Conservation (phyloP, 2,113 vertebrate species). For the Emberiza fucata region DNA sequence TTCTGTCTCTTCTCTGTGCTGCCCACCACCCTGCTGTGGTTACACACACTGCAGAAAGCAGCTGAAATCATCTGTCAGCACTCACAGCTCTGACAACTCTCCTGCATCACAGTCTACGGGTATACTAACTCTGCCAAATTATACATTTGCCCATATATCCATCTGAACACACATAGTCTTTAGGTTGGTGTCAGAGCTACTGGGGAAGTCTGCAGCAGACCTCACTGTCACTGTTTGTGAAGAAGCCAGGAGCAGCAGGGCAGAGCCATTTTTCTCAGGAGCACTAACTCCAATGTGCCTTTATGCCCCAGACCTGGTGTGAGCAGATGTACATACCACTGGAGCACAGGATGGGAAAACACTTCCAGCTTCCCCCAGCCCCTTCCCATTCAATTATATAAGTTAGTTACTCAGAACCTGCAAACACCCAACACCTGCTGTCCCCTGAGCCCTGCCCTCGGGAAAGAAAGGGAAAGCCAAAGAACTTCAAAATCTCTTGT, state of each 20-base stretch:
- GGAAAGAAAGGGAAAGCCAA: not conserved
- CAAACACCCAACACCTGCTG: not conserved
- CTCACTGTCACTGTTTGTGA: not conserved
- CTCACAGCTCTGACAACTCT: not conserved
- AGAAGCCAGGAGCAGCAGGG: not conserved
- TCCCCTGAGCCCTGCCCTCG: not conserved
- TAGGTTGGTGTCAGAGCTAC: not conserved
- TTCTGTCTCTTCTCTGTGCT: not conserved
- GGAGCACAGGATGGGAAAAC: not conserved
- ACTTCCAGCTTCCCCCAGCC: not conserved
- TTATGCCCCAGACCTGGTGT: rapidly evolving
- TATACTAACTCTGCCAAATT: not conserved
- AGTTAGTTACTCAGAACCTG: not conserved
- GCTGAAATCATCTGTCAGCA: not conserved
- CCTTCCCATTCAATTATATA: not conserved
- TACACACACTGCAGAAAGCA: not conserved
- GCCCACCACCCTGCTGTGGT: not conserved
- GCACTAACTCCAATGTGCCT: not conserved
- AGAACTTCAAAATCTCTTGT: not conserved
- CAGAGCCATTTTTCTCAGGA: not conserved
- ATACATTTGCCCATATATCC: rapidly evolving
- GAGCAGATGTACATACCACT: no score
- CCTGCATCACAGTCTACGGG: not conserved
- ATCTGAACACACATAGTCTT: rapidly evolving
- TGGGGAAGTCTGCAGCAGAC: not conserved